A percentile compares a stretch with the other conserved stretches of the same genome.
Conservation (phyloP, 1,140 invertebrate genomes). For the Tigriopus japonicus region DNA sequence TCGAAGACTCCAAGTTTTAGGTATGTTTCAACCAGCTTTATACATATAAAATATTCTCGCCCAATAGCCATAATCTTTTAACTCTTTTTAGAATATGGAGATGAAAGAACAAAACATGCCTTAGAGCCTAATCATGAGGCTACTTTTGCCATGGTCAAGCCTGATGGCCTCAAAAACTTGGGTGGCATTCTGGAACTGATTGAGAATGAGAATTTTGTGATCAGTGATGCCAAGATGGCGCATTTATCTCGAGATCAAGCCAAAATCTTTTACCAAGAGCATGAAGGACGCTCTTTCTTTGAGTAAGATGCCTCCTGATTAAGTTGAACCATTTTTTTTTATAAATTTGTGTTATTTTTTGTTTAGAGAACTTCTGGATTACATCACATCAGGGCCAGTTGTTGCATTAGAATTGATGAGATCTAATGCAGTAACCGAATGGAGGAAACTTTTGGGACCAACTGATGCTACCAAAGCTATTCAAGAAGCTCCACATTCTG, state of each 20-base stretch:
- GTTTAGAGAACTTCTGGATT: neutral
- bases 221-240: too few species aligned
- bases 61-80: too few species aligned
- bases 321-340: too few species aligned
- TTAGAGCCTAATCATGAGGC: neutral
- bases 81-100: conserved; percentile 25
- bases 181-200: neutral
- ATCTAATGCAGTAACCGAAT: conserved; percentile 14
- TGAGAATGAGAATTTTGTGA: neutral
- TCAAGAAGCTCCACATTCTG: too few species aligned
- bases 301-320: too few species aligned
- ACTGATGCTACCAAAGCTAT: conserved; percentile 16
- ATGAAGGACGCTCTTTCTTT: too few species aligned
- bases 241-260: too few species aligned
- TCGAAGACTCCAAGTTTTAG: conserved; percentile 25
- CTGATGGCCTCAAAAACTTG: neutral
- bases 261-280: too few species aligned
- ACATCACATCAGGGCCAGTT: conserved; percentile 1
- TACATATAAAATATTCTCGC: too few species aligned
- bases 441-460: neutral
- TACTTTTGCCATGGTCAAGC: neutral
- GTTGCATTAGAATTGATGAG: conserved; percentile 15
- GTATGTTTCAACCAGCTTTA: too few species aligned
- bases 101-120: conserved; percentile 18
- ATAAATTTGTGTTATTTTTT: neutral